A percentile compares a stretch with the other conserved stretches of the same genome.
Conservation (phyloP, 2,797 vertebrate genomes). For the Leptodactylus fallax region DNA sequence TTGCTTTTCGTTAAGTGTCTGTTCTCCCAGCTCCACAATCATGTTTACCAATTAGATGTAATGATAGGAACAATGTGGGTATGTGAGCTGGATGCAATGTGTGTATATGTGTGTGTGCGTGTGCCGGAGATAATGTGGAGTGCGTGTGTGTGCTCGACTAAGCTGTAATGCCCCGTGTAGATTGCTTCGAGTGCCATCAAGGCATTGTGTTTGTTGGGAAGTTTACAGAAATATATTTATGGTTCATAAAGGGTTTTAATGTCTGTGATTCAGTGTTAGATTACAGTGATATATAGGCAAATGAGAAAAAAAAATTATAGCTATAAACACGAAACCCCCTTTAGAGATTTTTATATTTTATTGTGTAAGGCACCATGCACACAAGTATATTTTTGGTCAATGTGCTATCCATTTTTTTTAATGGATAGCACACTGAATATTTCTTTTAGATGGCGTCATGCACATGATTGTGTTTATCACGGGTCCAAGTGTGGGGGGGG, state of each 20-base stretch:
- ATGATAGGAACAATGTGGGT: constrained; percentile 60
- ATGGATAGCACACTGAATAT: too few species aligned
- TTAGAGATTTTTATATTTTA: too few species aligned
- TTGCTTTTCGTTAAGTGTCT: constrained; percentile 81
- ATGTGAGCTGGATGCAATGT: constrained; percentile 52
- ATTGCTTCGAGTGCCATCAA: neutral
- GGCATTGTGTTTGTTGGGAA: neutral
- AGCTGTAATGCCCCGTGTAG: neutral
- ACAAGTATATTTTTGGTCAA: too few species aligned
- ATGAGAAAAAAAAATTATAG: too few species aligned
- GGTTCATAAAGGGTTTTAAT: neutral
- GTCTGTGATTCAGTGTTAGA: neutral
- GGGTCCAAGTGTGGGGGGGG: too few species aligned
- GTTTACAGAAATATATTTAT: neutral
- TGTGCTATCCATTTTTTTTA: too few species aligned
- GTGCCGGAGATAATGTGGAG: constrained; percentile 16
- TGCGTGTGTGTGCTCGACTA: neutral
- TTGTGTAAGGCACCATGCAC: too few species aligned
- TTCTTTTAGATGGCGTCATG: too few species aligned
- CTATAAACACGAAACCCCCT: too few species aligned
- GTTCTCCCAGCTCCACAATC: constrained; percentile 79
- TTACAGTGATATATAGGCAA: neutral
- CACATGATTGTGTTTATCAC: too few species aligned
- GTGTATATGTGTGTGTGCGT: constrained; percentile 37
- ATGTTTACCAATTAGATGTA: constrained; percentile 79